Evolutionary conservation across 2,797 vertebrate species (phyloP).

Genomic region (Pangasius macronema): DNA sequence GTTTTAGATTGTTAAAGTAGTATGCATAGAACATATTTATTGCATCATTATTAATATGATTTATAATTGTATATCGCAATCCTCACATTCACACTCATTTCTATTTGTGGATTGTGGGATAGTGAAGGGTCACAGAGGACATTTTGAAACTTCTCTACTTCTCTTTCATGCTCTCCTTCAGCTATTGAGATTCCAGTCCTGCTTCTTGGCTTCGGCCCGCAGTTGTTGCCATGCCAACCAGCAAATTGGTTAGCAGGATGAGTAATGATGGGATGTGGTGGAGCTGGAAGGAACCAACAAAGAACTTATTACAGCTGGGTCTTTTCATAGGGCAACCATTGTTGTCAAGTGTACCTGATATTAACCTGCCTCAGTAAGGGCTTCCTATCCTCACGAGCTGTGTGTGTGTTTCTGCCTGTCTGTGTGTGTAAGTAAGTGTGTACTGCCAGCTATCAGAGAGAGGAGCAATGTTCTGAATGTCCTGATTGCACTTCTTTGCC

Average conservation of each 20-base stretch:
- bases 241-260: conserved; percentile 81
- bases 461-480: neutral
- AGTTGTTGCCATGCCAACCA: conserved; percentile 79
- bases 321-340: conserved; percentile 79
- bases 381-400: conserved; percentile 65
- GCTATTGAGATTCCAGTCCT: conserved; percentile 82
- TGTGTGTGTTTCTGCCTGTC: conserved; percentile 6
- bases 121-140: conserved; percentile 59
- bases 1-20: neutral
- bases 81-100: neutral
- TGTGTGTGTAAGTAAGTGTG: neutral
- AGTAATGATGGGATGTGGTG: conserved; percentile 82
- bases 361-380: conserved; percentile 76
- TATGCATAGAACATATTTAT: neutral
- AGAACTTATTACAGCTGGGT: conserved; percentile 82
- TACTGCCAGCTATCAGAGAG: neutral
- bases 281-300: conserved; percentile 78
- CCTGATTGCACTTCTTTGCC: neutral
- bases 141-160: conserved; percentile 68
- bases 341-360: conserved; percentile 82
- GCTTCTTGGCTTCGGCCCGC: conserved; percentile 73
- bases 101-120: conserved; percentile 13
- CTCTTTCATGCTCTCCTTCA: conserved; percentile 59
- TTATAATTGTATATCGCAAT: neutral
- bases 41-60: neutral